Percentiles rank a stretch among this genome's conserved stretches.
Evolutionary conservation across 1,140 invertebrate species (phyloP).

Genomic region (Aphaenogaster ashmeadi): DNA sequence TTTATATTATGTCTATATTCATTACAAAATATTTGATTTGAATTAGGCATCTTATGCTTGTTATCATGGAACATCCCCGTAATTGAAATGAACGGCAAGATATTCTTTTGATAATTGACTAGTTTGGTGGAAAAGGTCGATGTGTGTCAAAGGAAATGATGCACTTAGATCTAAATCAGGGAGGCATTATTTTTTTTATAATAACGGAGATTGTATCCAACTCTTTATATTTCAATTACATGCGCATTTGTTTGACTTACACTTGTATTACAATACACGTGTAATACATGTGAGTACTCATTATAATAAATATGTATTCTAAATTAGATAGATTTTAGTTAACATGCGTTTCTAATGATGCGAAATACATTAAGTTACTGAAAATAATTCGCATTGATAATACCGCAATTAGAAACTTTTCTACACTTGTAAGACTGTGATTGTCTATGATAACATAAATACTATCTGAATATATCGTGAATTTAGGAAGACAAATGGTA

Average conservation of each 20-base stretch:
- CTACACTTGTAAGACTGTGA: constrained; percentile 73
- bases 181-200: constrained; percentile 55
- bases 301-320: constrained; percentile 67
- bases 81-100: constrained; percentile 53
- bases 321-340: constrained; percentile 67
- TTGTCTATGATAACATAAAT: constrained; percentile 70
- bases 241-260: constrained; percentile 53
- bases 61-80: constrained; percentile 45
- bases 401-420: constrained; percentile 66
- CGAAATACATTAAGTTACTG: constrained; percentile 52
- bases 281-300: constrained; percentile 45
- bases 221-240: constrained; percentile 41
- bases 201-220: constrained; percentile 12
- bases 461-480: constrained; percentile 65
- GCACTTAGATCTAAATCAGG: constrained; percentile 29
- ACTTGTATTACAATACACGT: constrained; percentile 48
- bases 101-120: constrained; percentile 70
- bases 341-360: constrained; percentile 58
- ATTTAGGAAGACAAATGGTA: constrained; percentile 62
- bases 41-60: constrained; percentile 8
- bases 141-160: constrained; percentile 21
- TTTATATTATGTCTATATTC: neutral
- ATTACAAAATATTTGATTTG: neutral
- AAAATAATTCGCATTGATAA: constrained; percentile 44
- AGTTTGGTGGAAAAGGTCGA: constrained; percentile 76